These are phyloP conservation scores for Apostichopus leukothele DNA, from an alignment of 53 echinoderm and acorn worm species.

Conservation along the genomic window DNA sequence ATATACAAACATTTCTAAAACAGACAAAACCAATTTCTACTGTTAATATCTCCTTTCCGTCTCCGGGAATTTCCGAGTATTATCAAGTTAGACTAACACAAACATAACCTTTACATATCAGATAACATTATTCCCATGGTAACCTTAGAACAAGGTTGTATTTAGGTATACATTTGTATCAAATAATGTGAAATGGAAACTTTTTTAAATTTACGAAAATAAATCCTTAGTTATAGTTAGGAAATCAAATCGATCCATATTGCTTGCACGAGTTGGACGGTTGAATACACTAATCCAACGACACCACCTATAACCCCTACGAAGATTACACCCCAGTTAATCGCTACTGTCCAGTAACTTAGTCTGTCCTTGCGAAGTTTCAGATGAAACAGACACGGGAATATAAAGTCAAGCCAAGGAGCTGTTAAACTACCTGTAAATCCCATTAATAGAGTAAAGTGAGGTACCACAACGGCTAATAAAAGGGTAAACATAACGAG, in stretches of 20 bases:
- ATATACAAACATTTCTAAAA: too few relatives aligned
- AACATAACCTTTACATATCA: too few relatives aligned
- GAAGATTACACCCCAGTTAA: slow-evolving; percentile 70
- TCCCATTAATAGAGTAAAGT: slow-evolving; percentile 93
- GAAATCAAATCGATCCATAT: slow-evolving; percentile 57
- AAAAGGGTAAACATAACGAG: slow-evolving; percentile 78
- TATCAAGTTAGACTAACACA: too few relatives aligned
- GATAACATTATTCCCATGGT: too few relatives aligned
- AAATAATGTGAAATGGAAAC: too few relatives aligned
- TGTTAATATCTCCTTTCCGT: too few relatives aligned
- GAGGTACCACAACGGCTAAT: slow-evolving; percentile 84
- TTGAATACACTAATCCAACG: slow-evolving; percentile 77
- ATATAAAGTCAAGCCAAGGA: slow-evolving; percentile 98
- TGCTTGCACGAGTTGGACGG: slow-evolving; percentile 62
- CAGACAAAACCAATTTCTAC: too few relatives aligned
- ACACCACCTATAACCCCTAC: slow-evolving; percentile 71
- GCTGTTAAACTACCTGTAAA: slow-evolving; percentile 89
- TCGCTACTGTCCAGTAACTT: slow-evolving; percentile 49
- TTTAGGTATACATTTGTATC: too few relatives aligned
- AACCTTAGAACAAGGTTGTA: too few relatives aligned
- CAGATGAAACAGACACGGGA: slow-evolving; percentile 89
- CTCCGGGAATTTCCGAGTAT: too few relatives aligned
- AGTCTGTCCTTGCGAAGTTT: slow-evolving; percentile 66
- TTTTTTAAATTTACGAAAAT: too few relatives aligned
- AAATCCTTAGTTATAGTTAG: neutral